Evolutionary conservation across 2,797 vertebrate species (phyloP), one percentile per base, ranked within the genome.

Genomic region (Poeciliopsis gracilis): DNA sequence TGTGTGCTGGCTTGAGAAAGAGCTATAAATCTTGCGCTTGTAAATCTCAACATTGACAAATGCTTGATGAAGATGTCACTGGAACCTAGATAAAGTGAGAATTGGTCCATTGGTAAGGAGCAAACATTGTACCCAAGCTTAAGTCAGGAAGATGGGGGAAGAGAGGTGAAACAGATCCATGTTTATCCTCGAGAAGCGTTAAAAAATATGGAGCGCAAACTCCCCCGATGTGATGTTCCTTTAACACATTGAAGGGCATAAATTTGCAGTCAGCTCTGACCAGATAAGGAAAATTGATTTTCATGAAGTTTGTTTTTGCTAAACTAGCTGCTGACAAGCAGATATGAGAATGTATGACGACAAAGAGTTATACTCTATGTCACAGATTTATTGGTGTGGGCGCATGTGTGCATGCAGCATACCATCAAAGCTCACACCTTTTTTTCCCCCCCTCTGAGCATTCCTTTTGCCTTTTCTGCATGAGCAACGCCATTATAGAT

Each of bases 41-140:
- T 96, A 94, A 96, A 96, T 96, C 94, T 87, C 87, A 89, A 93
- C 93, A 94, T 93, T 93, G 95, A 94, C 93, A 95, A 95, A 95
- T 93, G 92, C 92, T 94, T 95, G 94, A 96, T 94, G 95, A 95
- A 95, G 94, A 95, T 95, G 94, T 95, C 92, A 95, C 90, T 75
- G 88, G 88, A 93, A 94, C 89, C 90, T 79, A 94, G 93, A 95
- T 94, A 95, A 95, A 95, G 93, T 93, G 90, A 46, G 88, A 84
- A 82, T 86, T 86, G 86, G 90, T 91, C 90, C 88, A 86, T 81
- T 61, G 61, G 88, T 79, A 91, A 88, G 87, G 49, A 88, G 88
- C 88, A 83, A 87, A 87, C 63, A 91, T 91, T 90, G 90, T 92
- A 70, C 76, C 59, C 2, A 28, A 80, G 85, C 86, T 83, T 88